Evolutionary conservation across 2,888 invertebrate species (phyloP).

Genomic region (Napeogenes sylphis): DNA sequence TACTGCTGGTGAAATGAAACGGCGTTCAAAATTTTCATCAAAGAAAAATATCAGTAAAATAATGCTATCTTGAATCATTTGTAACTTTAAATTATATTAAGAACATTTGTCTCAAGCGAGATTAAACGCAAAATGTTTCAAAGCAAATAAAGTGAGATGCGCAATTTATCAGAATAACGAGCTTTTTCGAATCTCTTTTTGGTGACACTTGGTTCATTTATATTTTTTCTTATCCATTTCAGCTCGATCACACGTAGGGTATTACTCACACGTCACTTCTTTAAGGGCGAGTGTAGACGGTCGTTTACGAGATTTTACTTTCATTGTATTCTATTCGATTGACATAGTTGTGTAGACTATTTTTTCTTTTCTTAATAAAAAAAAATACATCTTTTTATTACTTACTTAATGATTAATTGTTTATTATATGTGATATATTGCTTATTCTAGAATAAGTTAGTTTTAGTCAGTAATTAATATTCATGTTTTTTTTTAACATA

Average conservation of each 20-base stretch:
- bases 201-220: slow-evolving; percentile 72
- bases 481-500: no score
- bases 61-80: slow-evolving; percentile 6
- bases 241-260: slow-evolving; percentile 67
- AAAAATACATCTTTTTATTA: no score
- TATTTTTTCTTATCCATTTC: slow-evolving; percentile 72
- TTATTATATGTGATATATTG: background rate
- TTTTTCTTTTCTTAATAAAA: background rate
- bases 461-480: no score
- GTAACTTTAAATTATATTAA: slow-evolving; percentile 26
- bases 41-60: background rate
- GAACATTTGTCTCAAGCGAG: slow-evolving; percentile 49
- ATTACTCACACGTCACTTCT: slow-evolving; percentile 61
- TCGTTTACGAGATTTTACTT: background rate
- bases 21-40: slow-evolving; percentile 3
- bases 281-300: slow-evolving; percentile 33
- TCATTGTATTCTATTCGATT: background rate
- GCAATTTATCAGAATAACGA: slow-evolving; percentile 74
- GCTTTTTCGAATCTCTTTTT: slow-evolving; percentile 70
- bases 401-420: background rate
- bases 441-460: no score
- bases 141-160: slow-evolving; percentile 58
- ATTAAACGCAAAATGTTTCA: slow-evolving; percentile 46
- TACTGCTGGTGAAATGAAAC: background rate
- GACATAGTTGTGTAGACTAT: background rate